phyloP scores from a whole-genome alignment of 2,888 invertebrate species.

The Conus canariensis region DNA sequence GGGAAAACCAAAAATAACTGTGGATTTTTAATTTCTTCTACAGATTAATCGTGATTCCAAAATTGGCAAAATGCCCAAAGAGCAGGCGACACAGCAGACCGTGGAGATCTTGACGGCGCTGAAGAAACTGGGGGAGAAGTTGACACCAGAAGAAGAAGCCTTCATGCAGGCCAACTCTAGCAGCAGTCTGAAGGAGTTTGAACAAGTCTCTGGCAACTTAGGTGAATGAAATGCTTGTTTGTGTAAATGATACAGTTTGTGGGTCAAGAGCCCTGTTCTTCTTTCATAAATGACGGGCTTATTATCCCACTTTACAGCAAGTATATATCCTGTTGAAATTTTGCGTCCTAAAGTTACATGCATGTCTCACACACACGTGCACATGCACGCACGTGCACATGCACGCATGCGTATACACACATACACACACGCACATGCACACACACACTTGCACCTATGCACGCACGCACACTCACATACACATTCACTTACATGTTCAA shows the following conservation, averaged over 20 bases:
- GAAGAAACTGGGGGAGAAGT: conserved; percentile 79
- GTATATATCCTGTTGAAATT: neutral
- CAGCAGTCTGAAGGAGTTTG: conserved; percentile 78
- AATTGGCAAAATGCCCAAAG: conserved; percentile 82
- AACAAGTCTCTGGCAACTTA: conserved; percentile 76
- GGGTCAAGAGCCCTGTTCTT: neutral
- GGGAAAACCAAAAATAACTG: too few relatives aligned
- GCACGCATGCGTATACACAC: too few relatives aligned
- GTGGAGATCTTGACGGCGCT: conserved; percentile 80
- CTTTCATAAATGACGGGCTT: neutral
- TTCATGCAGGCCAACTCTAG: conserved; percentile 78
- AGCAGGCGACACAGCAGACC: conserved; percentile 81
- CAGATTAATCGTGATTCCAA: conserved; percentile 83
- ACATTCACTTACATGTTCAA: too few relatives aligned
- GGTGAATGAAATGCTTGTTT: conserved; percentile 58
- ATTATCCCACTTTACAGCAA: neutral
- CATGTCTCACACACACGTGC: too few relatives aligned
- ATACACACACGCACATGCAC: too few relatives aligned
- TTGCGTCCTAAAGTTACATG: neutral
- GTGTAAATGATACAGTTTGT: neutral
- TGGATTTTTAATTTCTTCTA: too few relatives aligned
- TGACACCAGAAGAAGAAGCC: conserved; percentile 77
- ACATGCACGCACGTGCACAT: too few relatives aligned
- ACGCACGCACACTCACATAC: too few relatives aligned
- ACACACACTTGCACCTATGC: too few relatives aligned